A percentile compares a stretch with the other conserved stretches of the same genome.
These are phyloP conservation scores for Ascaphus truei DNA, from an alignment of 2,113 vertebrate species.

Conservation along the genomic window DNA sequence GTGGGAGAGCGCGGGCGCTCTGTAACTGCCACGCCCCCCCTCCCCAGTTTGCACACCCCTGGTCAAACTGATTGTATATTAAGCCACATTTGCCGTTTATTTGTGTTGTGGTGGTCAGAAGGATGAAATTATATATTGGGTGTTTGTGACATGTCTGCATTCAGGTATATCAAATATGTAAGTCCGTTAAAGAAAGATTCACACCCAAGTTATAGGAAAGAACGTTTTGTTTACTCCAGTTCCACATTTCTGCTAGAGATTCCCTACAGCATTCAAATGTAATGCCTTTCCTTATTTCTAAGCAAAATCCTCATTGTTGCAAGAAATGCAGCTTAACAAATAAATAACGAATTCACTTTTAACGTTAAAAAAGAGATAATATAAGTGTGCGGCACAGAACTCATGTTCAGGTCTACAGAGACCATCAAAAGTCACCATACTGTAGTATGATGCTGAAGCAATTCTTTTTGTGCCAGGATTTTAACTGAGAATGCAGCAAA, in stretches of 20 bases:
- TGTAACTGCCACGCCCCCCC: too few species aligned
- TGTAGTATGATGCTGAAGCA: conserved; percentile 22
- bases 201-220: too few species aligned
- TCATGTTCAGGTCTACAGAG: conserved; percentile 10
- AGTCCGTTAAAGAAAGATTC: too few species aligned
- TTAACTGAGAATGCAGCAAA: conserved; percentile 6
- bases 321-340: background rate
- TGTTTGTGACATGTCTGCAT: too few species aligned
- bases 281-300: background rate
- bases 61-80: too few species aligned
- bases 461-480: conserved; percentile 4
- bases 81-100: too few species aligned
- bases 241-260: background rate
- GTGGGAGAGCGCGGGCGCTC: too few species aligned
- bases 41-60: too few species aligned
- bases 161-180: too few species aligned
- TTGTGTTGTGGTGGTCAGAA: too few species aligned
- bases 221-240: background rate
- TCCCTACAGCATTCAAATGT: background rate
- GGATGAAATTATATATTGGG: too few species aligned
- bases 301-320: background rate
- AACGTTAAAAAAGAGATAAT: background rate
- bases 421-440: conserved; percentile 10
- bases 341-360: conserved; percentile 11
- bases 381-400: background rate